Evolutionary conservation across 2,888 invertebrate species (phyloP), one percentile per base, ranked within the genome.

Genomic region (Drosophila borealis): DNA sequence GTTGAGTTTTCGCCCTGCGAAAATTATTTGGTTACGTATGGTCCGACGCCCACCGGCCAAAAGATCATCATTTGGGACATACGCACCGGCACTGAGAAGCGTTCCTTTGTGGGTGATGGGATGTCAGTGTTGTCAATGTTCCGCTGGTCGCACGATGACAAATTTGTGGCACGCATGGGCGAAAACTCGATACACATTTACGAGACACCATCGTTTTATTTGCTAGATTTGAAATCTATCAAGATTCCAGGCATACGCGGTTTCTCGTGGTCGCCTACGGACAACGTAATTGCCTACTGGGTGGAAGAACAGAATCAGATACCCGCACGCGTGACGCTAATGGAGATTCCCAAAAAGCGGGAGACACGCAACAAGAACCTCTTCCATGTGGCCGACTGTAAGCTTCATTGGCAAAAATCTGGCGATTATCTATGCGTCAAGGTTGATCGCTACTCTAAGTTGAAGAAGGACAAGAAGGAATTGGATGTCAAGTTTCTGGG

Each of bases 1-100:
- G 97, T 99, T 68, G 98, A 99, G 87, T 99, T 98, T 93, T 99
- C 99, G 10, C 99, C 99, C 0, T 97, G 97, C 92, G 99, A 99
- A 93, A 97, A 97, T 89, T 99, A 98, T 92, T 93, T 99, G 74
- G 98, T 99, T 2, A 98, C 98, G 0, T 99, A 98, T 92, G 97
- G 98, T 37, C 97, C 98, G 0, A 95, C 96, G 64, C 96, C 96
- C 70, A 95, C 95, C 2, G 98, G 95, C 74, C 92, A 92, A 42
- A 96, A 97, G 89, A 95, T 98, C 17, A 95, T 98, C 14, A 97
- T 99, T 89, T 99, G 99, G 98, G 99, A 99, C 92, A 97, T 99
- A 71, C 95, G 98, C 75, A 98, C 98, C 5, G 99, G 98, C 9
- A 95, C 95, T 85, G 98, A 98, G 91, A 98, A 98, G 91, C 95